Evolutionary conservation across 2,888 invertebrate species (phyloP).

Genomic region (Tyria jacobaeae): DNA sequence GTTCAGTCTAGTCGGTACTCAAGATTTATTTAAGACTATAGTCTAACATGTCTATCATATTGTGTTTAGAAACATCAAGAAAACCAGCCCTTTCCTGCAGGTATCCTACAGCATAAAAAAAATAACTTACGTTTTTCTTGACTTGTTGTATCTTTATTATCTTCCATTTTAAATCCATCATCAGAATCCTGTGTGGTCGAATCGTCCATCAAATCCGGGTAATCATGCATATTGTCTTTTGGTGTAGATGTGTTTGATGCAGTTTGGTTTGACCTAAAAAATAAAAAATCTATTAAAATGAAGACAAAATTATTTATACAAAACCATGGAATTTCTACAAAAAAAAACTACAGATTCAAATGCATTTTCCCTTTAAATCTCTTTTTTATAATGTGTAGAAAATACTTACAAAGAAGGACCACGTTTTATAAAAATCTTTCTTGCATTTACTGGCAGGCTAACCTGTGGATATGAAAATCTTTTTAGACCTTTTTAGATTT

Average conservation of each 20-base stretch:
- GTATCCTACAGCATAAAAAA: not conserved
- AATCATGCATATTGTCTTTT: conserved; percentile 45
- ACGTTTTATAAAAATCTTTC: conserved; percentile 62
- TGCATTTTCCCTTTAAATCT: too few relatives aligned
- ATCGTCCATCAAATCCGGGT: conserved; percentile 54
- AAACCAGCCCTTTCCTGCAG: not conserved
- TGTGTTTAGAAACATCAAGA: too few relatives aligned
- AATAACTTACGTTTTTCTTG: conserved; percentile 41
- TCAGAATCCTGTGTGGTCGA: conserved; percentile 52
- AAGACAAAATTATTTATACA: not conserved
- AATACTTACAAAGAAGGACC: conserved; percentile 50
- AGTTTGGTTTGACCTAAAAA: conserved; percentile 5
- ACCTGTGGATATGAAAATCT: conserved; percentile 48
- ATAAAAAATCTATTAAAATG: not conserved
- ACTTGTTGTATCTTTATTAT: conserved; percentile 16
- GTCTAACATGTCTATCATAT: not conserved
- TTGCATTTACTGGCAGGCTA: conserved; percentile 58
- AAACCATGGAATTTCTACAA: too few relatives aligned
- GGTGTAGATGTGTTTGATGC: conserved; percentile 7
- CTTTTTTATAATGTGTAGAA: not conserved
- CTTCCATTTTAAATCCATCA: conserved; percentile 45
- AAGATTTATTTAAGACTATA: not conserved
- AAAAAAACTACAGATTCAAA: too few relatives aligned
- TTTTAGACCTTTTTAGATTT: not conserved
- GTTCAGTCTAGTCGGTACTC: too few relatives aligned